Evolutionary conservation across 2,888 invertebrate species (phyloP).

Genomic region (Scaptodrosophila latifasciaeformis): DNA sequence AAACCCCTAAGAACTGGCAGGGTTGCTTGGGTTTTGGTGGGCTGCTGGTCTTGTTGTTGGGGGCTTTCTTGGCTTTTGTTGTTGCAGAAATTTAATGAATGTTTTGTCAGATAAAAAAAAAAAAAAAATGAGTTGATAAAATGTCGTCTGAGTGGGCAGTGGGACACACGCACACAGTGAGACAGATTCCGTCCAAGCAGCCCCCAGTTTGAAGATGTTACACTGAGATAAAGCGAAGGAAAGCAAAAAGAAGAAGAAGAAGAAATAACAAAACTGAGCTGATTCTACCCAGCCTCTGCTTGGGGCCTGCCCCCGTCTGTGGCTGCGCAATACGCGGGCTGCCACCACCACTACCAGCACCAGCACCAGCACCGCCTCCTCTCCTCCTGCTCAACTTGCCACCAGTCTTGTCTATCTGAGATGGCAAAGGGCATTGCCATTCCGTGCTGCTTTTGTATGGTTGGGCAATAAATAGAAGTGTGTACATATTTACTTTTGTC

Average conservation of each 20-base stretch:
- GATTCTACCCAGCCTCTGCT: slow-evolving; percentile 11
- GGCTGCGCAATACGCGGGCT: slow-evolving; percentile 7
- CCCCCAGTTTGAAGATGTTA: slow-evolving; percentile 60
- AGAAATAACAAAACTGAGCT: slow-evolving; percentile 46
- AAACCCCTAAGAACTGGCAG: slow-evolving; percentile 22
- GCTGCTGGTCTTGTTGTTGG: slow-evolving; percentile 32
- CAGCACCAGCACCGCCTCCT: background rate
- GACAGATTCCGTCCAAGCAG: slow-evolving; percentile 13
- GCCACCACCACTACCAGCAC: background rate
- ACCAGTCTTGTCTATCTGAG: slow-evolving; percentile 60
- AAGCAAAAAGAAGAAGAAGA: no score
- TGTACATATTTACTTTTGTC: slow-evolving; percentile 28
- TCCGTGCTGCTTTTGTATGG: slow-evolving; percentile 22
- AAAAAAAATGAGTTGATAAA: slow-evolving; percentile 43
- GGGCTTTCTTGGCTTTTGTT: slow-evolving; percentile 36
- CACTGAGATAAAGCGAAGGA: slow-evolving; percentile 63
- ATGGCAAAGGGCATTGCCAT: slow-evolving; percentile 72
- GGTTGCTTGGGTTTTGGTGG: slow-evolving; percentile 30
- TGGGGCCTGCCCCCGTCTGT: slow-evolving; percentile 10
- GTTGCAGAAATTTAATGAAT: slow-evolving; percentile 63
- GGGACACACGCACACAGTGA: slow-evolving; percentile 15
- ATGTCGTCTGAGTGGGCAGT: slow-evolving; percentile 38
- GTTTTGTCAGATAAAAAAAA: slow-evolving; percentile 60
- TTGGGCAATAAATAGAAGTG: slow-evolving; percentile 57
- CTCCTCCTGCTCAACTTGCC: slow-evolving; percentile 36